Evolutionary conservation across 2,113 vertebrate species (phyloP).

Genomic region (Chaetodon auriga): DNA sequence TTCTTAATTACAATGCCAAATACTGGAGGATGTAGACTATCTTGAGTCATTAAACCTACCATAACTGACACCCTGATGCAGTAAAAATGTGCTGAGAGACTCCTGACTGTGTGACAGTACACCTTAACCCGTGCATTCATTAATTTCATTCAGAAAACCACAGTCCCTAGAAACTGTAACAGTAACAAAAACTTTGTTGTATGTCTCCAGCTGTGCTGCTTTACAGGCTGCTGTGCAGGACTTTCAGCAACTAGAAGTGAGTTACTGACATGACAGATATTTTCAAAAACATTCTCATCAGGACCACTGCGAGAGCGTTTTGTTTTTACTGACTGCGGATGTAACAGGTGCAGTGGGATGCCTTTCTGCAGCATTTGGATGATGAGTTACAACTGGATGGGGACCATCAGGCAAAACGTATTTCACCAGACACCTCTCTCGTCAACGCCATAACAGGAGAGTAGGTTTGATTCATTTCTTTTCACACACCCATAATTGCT

Average conservation of each 20-base stretch:
- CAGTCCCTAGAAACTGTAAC: neutral
- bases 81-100: neutral
- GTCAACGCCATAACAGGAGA: slow-evolving; percentile 58
- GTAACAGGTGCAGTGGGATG: slow-evolving; percentile 69
- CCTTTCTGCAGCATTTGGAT: slow-evolving; percentile 64
- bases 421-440: slow-evolving; percentile 53
- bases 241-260: slow-evolving; percentile 58
- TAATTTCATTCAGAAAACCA: neutral
- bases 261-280: neutral
- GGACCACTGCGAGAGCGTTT: neutral
- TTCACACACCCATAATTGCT: neutral
- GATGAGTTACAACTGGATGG: slow-evolving; percentile 48
- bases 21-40: neutral
- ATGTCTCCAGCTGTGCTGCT: slow-evolving; percentile 49
- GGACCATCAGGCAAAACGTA: slow-evolving; percentile 14
- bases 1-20: neutral
- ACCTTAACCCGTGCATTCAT: neutral
- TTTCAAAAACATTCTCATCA: neutral
- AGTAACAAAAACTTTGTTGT: neutral
- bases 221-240: slow-evolving; percentile 28
- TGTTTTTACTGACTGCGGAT: slow-evolving; percentile 27
- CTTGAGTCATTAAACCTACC: neutral
- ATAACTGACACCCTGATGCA: neutral
- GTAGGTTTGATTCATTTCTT: slow-evolving; percentile 36
- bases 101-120: neutral